phyloP scores from a whole-genome alignment of 64 coral and sea anemone genomes.

The Stichodactyla mertensii region DNA sequence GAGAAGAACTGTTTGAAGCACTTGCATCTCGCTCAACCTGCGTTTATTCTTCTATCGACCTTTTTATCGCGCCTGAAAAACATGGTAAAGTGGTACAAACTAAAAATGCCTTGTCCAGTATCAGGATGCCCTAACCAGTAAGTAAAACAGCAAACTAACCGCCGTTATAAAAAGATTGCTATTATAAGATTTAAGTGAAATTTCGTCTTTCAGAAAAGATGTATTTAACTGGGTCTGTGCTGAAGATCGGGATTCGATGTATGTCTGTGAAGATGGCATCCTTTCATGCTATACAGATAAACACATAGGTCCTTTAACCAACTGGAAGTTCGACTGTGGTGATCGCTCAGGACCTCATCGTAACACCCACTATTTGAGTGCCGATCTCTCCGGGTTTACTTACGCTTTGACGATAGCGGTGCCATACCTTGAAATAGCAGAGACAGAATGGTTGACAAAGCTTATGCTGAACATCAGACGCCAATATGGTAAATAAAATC shows the following conservation, averaged over 20 bases:
- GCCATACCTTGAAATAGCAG: background rate
- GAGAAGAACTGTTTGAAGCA: no score
- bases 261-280: conserved; percentile 31
- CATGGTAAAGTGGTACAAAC: background rate
- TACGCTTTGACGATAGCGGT: conserved; percentile 31
- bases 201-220: background rate
- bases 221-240: conserved; percentile 46
- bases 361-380: conserved; percentile 18
- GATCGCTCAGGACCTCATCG: conserved; percentile 32
- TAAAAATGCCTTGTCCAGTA: background rate
- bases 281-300: background rate
- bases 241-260: conserved; percentile 22
- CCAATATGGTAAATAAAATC: conserved; percentile 5
- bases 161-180: background rate
- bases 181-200: background rate
- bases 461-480: conserved; percentile 16
- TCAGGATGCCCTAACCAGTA: background rate
- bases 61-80: background rate
- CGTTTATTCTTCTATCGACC: no score
- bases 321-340: conserved; percentile 69
- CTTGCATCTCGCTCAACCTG: no score
- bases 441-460: conserved; percentile 19
- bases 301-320: conserved; percentile 22
- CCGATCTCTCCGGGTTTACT: conserved; percentile 32
- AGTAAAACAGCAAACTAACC: background rate